A percentile compares a stretch with the other conserved stretches of the same genome.
phyloP scores from a whole-genome alignment of 2,888 invertebrate genomes.

The Anagyrus pseudococci region DNA sequence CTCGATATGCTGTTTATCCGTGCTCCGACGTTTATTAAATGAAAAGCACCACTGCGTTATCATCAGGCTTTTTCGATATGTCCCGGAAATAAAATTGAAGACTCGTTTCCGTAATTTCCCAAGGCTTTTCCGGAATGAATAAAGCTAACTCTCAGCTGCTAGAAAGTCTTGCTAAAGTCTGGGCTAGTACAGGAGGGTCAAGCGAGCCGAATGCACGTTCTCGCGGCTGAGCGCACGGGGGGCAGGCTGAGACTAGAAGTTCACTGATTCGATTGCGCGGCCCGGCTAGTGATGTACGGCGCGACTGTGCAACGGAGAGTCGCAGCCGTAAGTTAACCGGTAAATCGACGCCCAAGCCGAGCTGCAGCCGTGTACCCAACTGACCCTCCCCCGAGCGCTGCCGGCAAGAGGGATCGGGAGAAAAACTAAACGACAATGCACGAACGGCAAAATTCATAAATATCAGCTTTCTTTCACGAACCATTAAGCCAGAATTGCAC shows the following conservation, averaged over 20 bases:
- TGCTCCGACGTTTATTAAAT: too few species aligned
- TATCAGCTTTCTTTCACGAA: conserved; percentile 41
- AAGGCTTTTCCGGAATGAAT: too few species aligned
- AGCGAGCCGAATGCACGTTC: too few species aligned
- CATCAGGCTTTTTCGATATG: too few species aligned
- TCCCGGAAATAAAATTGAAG: too few species aligned
- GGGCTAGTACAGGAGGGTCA: too few species aligned
- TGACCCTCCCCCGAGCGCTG: background rate
- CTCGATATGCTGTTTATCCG: too few species aligned
- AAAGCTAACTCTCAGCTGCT: too few species aligned
- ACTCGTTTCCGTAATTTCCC: too few species aligned
- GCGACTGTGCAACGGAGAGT: conserved; percentile 12
- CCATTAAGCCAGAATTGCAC: conserved; percentile 41
- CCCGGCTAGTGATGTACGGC: conserved; percentile 38
- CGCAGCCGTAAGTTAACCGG: conserved; percentile 39
- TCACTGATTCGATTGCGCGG: conserved; percentile 41
- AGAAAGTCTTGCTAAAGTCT: too few species aligned
- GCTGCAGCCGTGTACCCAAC: conserved; percentile 16
- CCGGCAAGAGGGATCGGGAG: background rate
- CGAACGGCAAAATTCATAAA: conserved; percentile 43
- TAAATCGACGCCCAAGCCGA: conserved; percentile 36
- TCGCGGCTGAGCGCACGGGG: background rate
- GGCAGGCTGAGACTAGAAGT: conserved; percentile 26
- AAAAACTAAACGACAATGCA: too few species aligned
- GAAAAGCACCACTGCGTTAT: too few species aligned